Conservation (phyloP, 2,797 vertebrate species). For the Trachurus trachurus region DNA sequence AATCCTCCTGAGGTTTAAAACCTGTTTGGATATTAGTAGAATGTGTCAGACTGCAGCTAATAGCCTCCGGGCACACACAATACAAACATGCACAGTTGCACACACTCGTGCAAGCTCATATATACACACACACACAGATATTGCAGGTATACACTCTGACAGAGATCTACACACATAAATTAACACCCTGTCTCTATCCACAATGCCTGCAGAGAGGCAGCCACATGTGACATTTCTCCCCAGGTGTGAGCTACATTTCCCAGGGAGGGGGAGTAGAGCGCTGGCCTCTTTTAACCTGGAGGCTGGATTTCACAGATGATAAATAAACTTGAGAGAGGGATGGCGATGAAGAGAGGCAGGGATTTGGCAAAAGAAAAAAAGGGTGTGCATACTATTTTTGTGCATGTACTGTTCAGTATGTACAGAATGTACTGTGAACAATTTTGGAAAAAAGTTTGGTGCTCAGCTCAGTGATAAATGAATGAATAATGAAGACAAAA, state of each 20-base stretch:
- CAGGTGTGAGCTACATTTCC: constrained; percentile 37
- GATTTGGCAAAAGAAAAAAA: constrained; percentile 18
- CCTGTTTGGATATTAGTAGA: constrained; percentile 68
- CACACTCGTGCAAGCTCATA: constrained; percentile 16
- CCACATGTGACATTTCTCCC: constrained; percentile 33
- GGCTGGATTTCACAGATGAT: constrained; percentile 20
- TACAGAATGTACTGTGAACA: constrained; percentile 13
- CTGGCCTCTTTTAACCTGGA: constrained; percentile 32
- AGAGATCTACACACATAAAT: constrained; percentile 58
- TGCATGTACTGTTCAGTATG: constrained; percentile 4
- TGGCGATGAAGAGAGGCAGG: constrained; percentile 8
- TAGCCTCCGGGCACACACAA: constrained; percentile 57
- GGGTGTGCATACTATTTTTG: neutral
- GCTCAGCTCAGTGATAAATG: constrained; percentile 37
- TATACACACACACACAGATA: neutral
- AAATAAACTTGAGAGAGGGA: constrained; percentile 21
- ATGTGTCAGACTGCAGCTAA: constrained; percentile 69
- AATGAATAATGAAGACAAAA: constrained; percentile 54
- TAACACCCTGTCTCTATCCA: constrained; percentile 50
- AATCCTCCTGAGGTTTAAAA: constrained; percentile 67
- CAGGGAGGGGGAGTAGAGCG: constrained; percentile 13
- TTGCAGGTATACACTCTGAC: constrained; percentile 35
- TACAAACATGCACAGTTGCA: neutral
- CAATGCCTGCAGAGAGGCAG: constrained; percentile 48
- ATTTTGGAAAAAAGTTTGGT: constrained; percentile 19